Conservation (phyloP, 2,113 vertebrate genomes). For the Poeciliopsis turrubarensis region DNA sequence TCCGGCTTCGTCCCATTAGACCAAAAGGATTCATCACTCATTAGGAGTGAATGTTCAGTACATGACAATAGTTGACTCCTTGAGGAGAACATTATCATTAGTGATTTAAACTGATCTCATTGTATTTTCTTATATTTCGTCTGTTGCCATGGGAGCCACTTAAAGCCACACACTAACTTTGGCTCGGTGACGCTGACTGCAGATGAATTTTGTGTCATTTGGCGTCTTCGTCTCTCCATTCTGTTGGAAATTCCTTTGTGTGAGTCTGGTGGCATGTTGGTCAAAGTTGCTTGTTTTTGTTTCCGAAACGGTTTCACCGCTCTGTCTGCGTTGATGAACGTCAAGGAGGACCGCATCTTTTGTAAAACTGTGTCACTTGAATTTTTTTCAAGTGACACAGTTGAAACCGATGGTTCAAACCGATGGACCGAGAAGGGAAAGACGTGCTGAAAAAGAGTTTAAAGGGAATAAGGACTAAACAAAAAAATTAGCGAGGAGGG, state of each 20-base stretch:
- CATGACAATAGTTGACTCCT: too few relatives aligned
- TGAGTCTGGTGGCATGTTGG: constrained; percentile 40
- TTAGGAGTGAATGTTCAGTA: too few relatives aligned
- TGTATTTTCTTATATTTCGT: background rate
- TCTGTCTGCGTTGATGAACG: constrained; percentile 21
- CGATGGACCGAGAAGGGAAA: background rate
- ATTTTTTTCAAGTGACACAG: too few relatives aligned
- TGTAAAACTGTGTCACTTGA: constrained; percentile 11
- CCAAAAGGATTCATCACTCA: too few relatives aligned
- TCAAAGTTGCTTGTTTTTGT: constrained; percentile 45
- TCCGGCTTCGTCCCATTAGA: too few relatives aligned
- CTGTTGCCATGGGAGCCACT: constrained; percentile 30
- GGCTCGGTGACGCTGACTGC: constrained; percentile 36
- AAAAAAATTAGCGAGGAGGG: constrained; percentile 6
- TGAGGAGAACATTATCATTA: too few relatives aligned
- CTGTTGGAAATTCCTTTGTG: constrained; percentile 52
- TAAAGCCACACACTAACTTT: constrained; percentile 23
- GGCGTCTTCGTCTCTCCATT: constrained; percentile 55
- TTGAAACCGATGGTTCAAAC: too few relatives aligned
- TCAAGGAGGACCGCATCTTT: constrained; percentile 15
- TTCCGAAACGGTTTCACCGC: constrained; percentile 15
- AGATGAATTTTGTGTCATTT: constrained; percentile 42
- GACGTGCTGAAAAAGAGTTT: constrained; percentile 9
- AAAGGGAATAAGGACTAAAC: constrained; percentile 13
- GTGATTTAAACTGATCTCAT: too few relatives aligned